Evolutionary conservation across 2,113 vertebrate species (phyloP).

Genomic region (Elaphurus davidianus): DNA sequence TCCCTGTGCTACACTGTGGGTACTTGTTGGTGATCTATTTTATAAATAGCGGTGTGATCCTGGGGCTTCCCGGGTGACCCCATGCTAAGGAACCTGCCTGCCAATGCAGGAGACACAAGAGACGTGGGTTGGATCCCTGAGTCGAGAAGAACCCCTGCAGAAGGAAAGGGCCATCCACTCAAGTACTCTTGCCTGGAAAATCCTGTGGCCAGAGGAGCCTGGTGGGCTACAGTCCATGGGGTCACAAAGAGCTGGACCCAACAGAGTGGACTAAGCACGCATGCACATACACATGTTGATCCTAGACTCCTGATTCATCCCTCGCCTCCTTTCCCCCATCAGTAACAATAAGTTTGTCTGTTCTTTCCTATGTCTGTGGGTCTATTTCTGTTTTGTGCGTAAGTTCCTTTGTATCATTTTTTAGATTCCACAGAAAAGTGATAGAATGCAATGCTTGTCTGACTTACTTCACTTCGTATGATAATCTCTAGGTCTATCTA

Average conservation of each 20-base stretch:
- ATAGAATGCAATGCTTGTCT: background rate
- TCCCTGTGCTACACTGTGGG: background rate
- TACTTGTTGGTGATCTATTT: background rate
- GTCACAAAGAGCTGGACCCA: background rate
- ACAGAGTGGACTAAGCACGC: fast-evolving
- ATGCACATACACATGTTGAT: fast-evolving
- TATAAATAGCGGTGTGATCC: background rate
- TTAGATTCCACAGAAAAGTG: background rate
- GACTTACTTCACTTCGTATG: background rate
- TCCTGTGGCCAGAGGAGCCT: background rate
- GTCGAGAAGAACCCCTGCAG: background rate
- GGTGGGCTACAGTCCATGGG: background rate
- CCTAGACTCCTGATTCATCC: background rate
- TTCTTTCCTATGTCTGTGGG: background rate
- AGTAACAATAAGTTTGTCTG: no score
- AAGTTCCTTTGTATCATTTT: background rate
- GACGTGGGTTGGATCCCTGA: background rate
- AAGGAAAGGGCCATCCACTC: background rate
- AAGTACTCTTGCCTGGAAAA: background rate
- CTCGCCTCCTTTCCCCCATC: background rate
- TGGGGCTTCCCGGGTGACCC: background rate
- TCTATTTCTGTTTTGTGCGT: background rate
- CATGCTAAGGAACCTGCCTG: background rate
- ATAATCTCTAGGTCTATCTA: background rate
- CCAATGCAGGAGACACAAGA: background rate